Evolutionary conservation across 30 jellyfish, hydroid and myxozoan genomes (phyloP).

Genomic region (Aurelia sp.): DNA sequence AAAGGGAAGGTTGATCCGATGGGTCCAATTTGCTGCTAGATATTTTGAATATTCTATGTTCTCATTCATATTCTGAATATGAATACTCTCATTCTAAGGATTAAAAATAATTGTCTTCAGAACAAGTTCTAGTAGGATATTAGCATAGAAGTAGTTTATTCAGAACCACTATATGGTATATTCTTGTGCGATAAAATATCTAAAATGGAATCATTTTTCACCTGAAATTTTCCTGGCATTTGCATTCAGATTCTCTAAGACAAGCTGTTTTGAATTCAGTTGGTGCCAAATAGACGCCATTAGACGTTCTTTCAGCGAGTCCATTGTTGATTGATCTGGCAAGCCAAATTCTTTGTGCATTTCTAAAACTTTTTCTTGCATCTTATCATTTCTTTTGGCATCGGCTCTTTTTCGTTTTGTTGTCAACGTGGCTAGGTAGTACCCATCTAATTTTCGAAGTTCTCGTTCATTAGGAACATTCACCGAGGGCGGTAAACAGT

Average conservation of each 20-base stretch:
- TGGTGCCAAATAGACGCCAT: neutral
- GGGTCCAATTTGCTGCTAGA: too few species aligned
- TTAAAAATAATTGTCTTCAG: too few species aligned
- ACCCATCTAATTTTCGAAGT: neutral
- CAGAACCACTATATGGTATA: neutral
- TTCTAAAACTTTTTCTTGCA: neutral
- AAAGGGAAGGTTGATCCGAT: too few species aligned
- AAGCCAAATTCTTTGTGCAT: neutral
- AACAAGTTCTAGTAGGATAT: too few species aligned
- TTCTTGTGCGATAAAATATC: neutral
- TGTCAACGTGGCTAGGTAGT: neutral
- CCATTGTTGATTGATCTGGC: neutral
- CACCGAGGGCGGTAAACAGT: neutral
- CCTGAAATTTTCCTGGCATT: too few species aligned
- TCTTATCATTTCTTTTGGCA: neutral
- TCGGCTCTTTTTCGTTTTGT: neutral
- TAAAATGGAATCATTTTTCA: too few species aligned
- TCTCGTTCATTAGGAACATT: neutral
- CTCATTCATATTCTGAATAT: too few species aligned
- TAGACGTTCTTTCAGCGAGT: neutral
- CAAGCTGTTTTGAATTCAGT: neutral
- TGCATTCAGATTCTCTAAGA: neutral
- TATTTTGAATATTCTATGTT: too few species aligned
- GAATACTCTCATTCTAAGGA: too few species aligned
- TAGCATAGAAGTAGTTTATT: too few species aligned